Evolutionary conservation across 2,113 vertebrate genomes (phyloP).

Genomic region (Corydoras sp.): DNA sequence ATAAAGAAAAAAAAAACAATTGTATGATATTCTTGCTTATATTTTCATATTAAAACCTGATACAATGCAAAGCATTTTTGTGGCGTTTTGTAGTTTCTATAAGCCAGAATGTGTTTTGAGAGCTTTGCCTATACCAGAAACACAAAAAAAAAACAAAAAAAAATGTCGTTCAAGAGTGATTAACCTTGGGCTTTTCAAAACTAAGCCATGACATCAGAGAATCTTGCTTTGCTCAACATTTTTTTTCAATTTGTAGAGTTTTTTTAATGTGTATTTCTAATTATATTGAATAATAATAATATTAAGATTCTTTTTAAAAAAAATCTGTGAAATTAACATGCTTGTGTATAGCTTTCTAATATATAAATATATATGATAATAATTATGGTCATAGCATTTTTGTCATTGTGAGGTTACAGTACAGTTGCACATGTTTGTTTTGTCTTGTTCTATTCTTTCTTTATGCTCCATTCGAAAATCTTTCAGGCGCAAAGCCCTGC

Average conservation of each 20-base stretch:
- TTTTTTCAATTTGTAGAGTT: slow-evolving; percentile 98
- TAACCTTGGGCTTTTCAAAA: slow-evolving; percentile 76
- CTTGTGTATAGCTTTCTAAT: slow-evolving; percentile 99
- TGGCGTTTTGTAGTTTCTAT: slow-evolving; percentile 99
- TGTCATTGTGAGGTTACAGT: slow-evolving; percentile 82
- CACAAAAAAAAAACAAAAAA: slow-evolving; percentile 49
- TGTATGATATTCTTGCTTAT: slow-evolving; percentile 99
- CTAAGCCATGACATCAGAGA: slow-evolving; percentile 86
- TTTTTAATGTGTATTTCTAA: slow-evolving; percentile 98
- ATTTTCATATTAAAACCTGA: slow-evolving; percentile 98
- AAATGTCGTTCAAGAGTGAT: slow-evolving; percentile 73
- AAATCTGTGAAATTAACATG: slow-evolving; percentile 99
- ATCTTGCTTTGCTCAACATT: slow-evolving; percentile 93
- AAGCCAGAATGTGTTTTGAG: slow-evolving; percentile 99
- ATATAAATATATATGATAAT: slow-evolving; percentile 83
- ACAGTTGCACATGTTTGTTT: slow-evolving; percentile 80
- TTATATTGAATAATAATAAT: slow-evolving; percentile 97
- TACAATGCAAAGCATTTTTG: slow-evolving; percentile 99
- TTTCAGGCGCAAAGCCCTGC: slow-evolving; percentile 55
- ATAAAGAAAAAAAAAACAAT: slow-evolving; percentile 78
- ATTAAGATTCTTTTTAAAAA: slow-evolving; percentile 97
- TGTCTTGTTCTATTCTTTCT: slow-evolving; percentile 58
- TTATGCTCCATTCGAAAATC: slow-evolving; percentile 55
- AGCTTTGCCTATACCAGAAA: slow-evolving; percentile 91
- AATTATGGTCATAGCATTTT: slow-evolving; percentile 86